A percentile compares a stretch with the other conserved stretches of the same genome.
Evolutionary conservation across 1,140 invertebrate genomes (phyloP).

Genomic region (Brachionus koreanus): DNA sequence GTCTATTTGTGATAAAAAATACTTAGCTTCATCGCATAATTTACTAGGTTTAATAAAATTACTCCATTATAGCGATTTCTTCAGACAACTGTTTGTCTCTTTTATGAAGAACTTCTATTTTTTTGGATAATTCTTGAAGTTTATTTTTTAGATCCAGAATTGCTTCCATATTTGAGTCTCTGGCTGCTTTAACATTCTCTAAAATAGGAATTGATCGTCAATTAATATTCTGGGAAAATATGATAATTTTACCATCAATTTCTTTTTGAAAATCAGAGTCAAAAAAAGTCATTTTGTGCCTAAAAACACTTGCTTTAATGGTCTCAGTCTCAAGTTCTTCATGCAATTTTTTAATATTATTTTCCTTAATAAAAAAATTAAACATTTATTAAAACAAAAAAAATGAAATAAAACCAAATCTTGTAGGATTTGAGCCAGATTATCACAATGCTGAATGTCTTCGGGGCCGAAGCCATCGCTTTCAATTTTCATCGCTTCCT

Average conservation of each 20-base stretch:
- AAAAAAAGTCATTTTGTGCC: slow-evolving; percentile 39
- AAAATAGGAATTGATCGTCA: background rate
- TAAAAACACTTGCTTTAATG: slow-evolving; percentile 37
- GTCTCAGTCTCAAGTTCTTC: slow-evolving; percentile 37
- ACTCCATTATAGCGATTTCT: slow-evolving; percentile 34
- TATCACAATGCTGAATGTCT: slow-evolving; percentile 34
- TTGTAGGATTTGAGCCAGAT: slow-evolving; percentile 12
- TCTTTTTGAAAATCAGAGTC: slow-evolving; percentile 23
- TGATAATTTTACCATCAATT: slow-evolving; percentile 5
- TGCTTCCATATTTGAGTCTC: slow-evolving; percentile 37
- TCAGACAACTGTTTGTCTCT: slow-evolving; percentile 16
- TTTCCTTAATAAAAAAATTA: background rate
- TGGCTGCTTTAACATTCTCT: slow-evolving; percentile 29
- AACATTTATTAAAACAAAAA: background rate
- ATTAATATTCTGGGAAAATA: background rate
- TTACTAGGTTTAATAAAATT: background rate
- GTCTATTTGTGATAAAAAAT: background rate
- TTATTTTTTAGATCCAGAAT: slow-evolving; percentile 14
- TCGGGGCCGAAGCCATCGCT: background rate
- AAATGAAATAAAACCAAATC: background rate
- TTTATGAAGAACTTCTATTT: slow-evolving; percentile 28
- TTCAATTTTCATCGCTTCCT: slow-evolving; percentile 32
- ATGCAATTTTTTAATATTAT: slow-evolving; percentile 10
- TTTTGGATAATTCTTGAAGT: background rate
- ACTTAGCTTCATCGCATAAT: background rate